Evolutionary conservation across 2,113 vertebrate species (phyloP).

Genomic region (Alectura lathami): DNA sequence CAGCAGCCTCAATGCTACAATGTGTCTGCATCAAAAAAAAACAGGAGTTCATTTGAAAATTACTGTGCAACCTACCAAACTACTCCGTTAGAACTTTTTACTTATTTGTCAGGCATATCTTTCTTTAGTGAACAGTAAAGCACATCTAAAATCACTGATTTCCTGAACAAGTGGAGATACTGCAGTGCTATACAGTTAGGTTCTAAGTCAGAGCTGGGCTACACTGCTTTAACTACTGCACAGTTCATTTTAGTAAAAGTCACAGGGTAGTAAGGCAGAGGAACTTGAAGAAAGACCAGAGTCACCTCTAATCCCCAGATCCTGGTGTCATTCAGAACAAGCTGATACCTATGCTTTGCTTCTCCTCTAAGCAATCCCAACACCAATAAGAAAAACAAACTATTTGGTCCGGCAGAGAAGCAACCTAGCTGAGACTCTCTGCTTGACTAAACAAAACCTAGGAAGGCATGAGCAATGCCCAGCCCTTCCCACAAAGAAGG

Average conservation of each 20-base stretch:
- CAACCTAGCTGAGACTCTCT: background rate
- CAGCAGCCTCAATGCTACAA: background rate
- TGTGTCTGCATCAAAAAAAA: background rate
- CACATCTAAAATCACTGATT: background rate
- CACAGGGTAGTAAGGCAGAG: background rate
- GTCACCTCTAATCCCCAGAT: background rate
- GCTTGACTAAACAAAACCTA: background rate
- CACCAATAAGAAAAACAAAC: background rate
- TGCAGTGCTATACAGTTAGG: background rate
- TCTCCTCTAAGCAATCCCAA: background rate
- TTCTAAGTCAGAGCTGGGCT: background rate
- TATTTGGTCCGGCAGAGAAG: background rate
- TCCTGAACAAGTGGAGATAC: background rate
- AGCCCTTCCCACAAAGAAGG: background rate
- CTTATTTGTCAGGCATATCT: background rate
- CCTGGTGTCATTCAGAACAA: background rate
- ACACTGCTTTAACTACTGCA: background rate
- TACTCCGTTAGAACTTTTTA: background rate
- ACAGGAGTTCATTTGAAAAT: background rate
- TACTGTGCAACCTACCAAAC: background rate
- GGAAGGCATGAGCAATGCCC: fast-evolving
- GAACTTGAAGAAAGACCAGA: background rate
- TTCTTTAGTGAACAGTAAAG: background rate
- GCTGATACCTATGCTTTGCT: background rate
- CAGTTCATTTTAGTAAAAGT: background rate